phyloP scores from a whole-genome alignment of 2,888 invertebrate species.

The Portevinia maculata region DNA sequence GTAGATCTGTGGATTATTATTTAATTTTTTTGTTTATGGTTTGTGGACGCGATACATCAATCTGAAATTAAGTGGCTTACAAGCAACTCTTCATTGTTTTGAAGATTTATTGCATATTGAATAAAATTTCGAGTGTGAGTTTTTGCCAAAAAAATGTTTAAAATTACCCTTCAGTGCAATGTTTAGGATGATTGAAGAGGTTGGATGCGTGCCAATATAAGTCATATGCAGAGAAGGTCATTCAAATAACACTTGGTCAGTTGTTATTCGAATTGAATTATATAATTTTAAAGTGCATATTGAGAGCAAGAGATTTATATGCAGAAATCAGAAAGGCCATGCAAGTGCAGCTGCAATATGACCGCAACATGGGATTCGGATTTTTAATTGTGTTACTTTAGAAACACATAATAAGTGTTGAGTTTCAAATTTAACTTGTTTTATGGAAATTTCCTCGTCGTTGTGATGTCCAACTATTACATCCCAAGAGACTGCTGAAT shows the following conservation, averaged over 20 bases:
- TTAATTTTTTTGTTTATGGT: slow-evolving; percentile 32
- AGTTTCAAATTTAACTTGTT: too few relatives aligned
- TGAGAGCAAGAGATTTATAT: not conserved
- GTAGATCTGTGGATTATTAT: slow-evolving; percentile 13
- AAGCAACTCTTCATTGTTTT: slow-evolving; percentile 12
- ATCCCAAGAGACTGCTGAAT: too few relatives aligned
- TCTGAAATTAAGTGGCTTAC: slow-evolving; percentile 27
- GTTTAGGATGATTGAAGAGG: slow-evolving; percentile 8
- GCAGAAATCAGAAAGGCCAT: too few relatives aligned
- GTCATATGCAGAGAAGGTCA: slow-evolving; percentile 54
- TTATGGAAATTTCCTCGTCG: too few relatives aligned
- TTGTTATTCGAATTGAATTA: slow-evolving; percentile 44
- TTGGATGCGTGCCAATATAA: slow-evolving; percentile 51
- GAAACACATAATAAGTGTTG: too few relatives aligned
- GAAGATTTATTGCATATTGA: slow-evolving; percentile 48
- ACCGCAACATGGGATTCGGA: too few relatives aligned
- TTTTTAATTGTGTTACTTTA: too few relatives aligned
- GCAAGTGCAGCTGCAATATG: too few relatives aligned
- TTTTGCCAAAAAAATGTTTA: slow-evolving; percentile 58
- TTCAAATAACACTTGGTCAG: slow-evolving; percentile 33
- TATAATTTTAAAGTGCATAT: slow-evolving; percentile 23
- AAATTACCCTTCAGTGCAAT: slow-evolving; percentile 27
- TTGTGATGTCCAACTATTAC: too few relatives aligned
- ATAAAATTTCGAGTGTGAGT: slow-evolving; percentile 32
- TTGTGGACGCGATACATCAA: slow-evolving; percentile 17